Evolutionary conservation across 2,797 vertebrate genomes (phyloP), one percentile per base, ranked within the genome.

Genomic region (Sebastolobus alascanus): DNA sequence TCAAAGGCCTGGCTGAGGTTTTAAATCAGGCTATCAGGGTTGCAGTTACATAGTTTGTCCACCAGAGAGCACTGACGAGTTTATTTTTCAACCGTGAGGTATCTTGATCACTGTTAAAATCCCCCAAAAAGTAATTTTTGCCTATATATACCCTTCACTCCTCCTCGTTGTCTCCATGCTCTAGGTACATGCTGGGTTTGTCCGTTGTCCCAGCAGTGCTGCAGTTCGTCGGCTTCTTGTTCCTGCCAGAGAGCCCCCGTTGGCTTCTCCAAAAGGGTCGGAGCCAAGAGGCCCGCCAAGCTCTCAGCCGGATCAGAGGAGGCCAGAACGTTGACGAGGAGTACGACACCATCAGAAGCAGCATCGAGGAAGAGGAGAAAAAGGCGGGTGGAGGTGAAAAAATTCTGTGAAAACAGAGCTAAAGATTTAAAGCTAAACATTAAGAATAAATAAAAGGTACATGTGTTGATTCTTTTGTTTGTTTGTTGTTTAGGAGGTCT

Each of bases 261-360:
- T 99, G 99, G 99, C 97, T 99, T 16, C 96, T 99, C 84, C 97
- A 99, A 80, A 98, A 97, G 87, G 98, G 97, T 9, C 94, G 95
- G 61, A 94, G 93, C 73, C 94, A 97, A 80, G 96, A 97, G 82
- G 98, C 97, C n/a, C 95, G 92, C 0, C 91, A 92, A 20, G 96
- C 97, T 65, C 96, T 99, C 6, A 92, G 92, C 79, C 95, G 91
- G 52, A 98, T 99, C 93, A 94, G 98, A 20, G 97, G 96, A 58
- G 96, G 94, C 75, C 95, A 93, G 80, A 94, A 91, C 16, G 95
- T 98, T 0, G 97, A 98, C 35, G 96, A 97, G 68, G 98, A 99
- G 83, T 98, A 96, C 0, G 95, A 98, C 63, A 90, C 94, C 80
- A 98, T 99, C 91, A 96, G 92, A 85, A 94, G 90, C 89, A 97